Evolutionary conservation across 2,797 vertebrate genomes (phyloP).

Genomic region (Tarsius wallacei): DNA sequence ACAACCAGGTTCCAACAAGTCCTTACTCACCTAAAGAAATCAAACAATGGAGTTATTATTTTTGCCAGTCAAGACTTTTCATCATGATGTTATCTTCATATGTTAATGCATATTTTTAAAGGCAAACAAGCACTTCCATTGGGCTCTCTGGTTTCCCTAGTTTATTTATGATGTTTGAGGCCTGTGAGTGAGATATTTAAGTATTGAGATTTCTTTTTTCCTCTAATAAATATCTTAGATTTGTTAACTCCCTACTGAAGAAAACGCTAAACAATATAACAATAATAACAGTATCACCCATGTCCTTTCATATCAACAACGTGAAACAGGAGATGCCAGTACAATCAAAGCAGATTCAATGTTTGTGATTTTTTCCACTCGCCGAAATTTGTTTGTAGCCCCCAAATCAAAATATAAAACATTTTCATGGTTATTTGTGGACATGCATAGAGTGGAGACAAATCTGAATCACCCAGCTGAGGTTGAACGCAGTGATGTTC

Average conservation of each 20-base stretch:
- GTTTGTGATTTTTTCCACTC: background rate
- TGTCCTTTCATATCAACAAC: background rate
- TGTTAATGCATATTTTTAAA: conserved; percentile 43
- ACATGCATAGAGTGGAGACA: background rate
- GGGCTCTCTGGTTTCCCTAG: conserved; percentile 7
- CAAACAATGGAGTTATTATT: conserved; percentile 62
- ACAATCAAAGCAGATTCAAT: background rate
- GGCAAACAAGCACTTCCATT: conserved; percentile 51
- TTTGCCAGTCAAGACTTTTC: conserved; percentile 25
- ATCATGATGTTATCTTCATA: conserved; percentile 21
- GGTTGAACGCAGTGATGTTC: background rate
- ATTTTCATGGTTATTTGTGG: background rate
- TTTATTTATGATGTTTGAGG: background rate
- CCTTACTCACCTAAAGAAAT: conserved; percentile 47
- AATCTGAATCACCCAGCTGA: background rate
- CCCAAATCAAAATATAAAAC: background rate
- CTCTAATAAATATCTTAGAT: background rate
- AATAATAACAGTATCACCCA: background rate
- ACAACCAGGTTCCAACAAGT: conserved; percentile 52
- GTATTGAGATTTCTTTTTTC: background rate
- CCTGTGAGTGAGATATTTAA: conserved; percentile 5
- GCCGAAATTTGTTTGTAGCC: background rate
- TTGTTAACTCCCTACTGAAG: background rate
- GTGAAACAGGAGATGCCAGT: background rate
- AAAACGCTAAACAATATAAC: background rate